Conservation (phyloP, 2,113 vertebrate genomes). For the Caranx ignobilis region DNA sequence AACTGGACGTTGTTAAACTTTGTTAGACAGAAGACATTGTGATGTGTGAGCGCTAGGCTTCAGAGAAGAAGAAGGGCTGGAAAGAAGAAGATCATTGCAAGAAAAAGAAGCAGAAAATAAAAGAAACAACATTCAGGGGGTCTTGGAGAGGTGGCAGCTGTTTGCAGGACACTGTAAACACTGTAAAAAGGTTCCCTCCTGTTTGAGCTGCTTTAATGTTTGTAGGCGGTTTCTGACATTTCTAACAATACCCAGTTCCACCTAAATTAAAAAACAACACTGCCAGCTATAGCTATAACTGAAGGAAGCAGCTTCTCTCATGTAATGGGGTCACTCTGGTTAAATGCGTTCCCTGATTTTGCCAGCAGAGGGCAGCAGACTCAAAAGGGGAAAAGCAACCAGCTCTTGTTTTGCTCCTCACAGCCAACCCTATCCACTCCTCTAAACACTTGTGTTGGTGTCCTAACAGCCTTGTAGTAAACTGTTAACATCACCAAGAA, state of each 20-base stretch:
- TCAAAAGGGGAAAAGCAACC: constrained; percentile 26
- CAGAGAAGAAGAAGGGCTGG: constrained; percentile 25
- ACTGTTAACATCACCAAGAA: constrained; percentile 6
- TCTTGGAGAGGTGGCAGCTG: neutral
- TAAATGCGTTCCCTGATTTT: constrained; percentile 7
- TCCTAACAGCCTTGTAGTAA: neutral
- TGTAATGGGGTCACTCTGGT: neutral
- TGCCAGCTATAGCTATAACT: neutral
- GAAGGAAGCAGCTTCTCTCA: neutral
- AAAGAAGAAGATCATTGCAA: constrained; percentile 24
- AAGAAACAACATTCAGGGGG: neutral
- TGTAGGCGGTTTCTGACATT: neutral
- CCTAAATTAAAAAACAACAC: too few species aligned
- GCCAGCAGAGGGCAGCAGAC: constrained; percentile 81
- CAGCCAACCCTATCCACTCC: neutral
- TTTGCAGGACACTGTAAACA: neutral
- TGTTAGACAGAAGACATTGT: constrained; percentile 65
- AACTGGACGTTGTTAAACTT: constrained; percentile 52
- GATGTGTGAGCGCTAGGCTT: constrained; percentile 58
- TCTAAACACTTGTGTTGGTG: neutral
- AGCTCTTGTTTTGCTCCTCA: neutral
- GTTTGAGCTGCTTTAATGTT: neutral
- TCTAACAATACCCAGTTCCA: too few species aligned
- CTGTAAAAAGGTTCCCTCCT: neutral
- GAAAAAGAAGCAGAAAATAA: constrained; percentile 33